A percentile compares a stretch with the other conserved stretches of the same genome.
Evolutionary conservation across 2,113 vertebrate genomes (phyloP).

Genomic region (Galeopterus variegatus): DNA sequence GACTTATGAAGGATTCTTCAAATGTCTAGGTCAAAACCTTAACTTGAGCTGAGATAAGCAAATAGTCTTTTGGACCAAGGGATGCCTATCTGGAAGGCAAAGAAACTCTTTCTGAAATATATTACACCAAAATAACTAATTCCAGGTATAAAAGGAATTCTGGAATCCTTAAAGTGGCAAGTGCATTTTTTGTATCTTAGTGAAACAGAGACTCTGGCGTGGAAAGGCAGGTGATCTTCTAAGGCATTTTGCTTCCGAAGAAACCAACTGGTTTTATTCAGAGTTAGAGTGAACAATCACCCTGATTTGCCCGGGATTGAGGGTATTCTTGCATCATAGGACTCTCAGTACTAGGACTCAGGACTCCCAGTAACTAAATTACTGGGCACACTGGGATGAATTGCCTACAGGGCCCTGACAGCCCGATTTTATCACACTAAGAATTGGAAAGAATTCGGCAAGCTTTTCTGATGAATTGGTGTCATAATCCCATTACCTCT

Average conservation of each 20-base stretch:
- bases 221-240: background rate
- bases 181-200: background rate
- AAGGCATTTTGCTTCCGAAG: background rate
- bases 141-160: background rate
- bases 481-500: background rate
- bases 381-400: too few species aligned
- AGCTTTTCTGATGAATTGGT: fast-evolving
- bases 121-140: background rate
- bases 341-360: background rate
- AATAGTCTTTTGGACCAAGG: background rate
- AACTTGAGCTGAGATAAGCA: background rate
- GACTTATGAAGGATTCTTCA: background rate
- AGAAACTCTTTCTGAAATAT: background rate
- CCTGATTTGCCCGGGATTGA: background rate
- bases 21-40: background rate
- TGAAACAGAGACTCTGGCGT: background rate
- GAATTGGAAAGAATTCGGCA: background rate
- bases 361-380: background rate
- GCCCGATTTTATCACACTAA: background rate
- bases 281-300: background rate
- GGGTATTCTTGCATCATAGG: background rate
- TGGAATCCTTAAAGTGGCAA: background rate
- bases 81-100: background rate
- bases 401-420: fast-evolving
- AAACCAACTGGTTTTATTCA: background rate